Evolutionary conservation across 92 coral and sea anemone genomes (phyloP).

Genomic region (Micromussa lordhowensis): DNA sequence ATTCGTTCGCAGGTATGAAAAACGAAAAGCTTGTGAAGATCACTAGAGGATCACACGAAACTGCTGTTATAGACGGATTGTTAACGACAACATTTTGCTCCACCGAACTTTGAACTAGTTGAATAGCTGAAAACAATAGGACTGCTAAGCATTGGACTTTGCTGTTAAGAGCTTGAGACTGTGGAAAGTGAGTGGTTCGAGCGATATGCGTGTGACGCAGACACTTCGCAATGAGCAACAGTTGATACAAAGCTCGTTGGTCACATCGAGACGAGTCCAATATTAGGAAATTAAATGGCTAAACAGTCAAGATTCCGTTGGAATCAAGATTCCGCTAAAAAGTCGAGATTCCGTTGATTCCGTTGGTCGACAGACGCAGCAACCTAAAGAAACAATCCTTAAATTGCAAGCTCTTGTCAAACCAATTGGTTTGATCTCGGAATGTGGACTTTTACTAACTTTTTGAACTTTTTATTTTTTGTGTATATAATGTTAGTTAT

Average conservation of each 20-base stretch:
- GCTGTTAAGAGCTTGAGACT: not conserved
- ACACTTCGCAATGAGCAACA: not conserved
- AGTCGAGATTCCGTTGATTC: too few relatives aligned
- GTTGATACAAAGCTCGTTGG: not conserved
- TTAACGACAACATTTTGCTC: slow-evolving; percentile 41
- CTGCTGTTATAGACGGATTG: slow-evolving; percentile 41
- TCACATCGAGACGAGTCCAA: not conserved
- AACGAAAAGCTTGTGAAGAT: slow-evolving; percentile 30
- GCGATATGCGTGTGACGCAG: not conserved
- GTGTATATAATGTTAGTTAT: not conserved
- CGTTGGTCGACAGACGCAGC: not conserved
- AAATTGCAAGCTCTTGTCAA: too few relatives aligned
- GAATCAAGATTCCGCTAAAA: too few relatives aligned
- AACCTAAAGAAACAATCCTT: not conserved
- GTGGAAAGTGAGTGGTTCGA: not conserved
- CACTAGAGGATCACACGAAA: slow-evolving; percentile 11
- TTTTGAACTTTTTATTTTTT: too few relatives aligned
- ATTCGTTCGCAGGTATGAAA: slow-evolving; percentile 40
- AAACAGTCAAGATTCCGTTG: not conserved
- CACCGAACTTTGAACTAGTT: slow-evolving; percentile 18
- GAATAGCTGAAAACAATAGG: not conserved
- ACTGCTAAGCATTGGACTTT: not conserved
- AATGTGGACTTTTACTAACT: too few relatives aligned
- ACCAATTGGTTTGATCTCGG: too few relatives aligned
- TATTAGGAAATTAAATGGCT: not conserved